These are phyloP conservation scores for Lacanobia oleracea DNA, from an alignment of 2,888 invertebrate species.

Conservation along the genomic window DNA sequence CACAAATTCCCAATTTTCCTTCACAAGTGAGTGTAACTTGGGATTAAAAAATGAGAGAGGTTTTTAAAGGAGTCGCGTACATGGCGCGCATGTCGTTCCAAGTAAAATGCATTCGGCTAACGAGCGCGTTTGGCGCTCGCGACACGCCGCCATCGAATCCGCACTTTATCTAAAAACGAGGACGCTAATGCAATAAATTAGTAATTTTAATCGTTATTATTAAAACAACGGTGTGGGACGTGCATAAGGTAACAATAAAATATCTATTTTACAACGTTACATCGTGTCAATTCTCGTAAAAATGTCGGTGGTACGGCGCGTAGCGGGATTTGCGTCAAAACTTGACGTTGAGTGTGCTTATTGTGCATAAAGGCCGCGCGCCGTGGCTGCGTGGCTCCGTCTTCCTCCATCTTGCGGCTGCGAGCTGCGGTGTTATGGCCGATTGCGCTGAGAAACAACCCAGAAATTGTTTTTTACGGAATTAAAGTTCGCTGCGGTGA, in stretches of 20 bases:
- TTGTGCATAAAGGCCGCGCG: slow-evolving; percentile 75
- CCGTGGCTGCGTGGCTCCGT: slow-evolving; percentile 22
- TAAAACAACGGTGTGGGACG: slow-evolving; percentile 85
- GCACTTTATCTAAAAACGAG: slow-evolving; percentile 82
- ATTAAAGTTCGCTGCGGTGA: slow-evolving; percentile 69
- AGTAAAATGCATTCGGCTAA: slow-evolving; percentile 70
- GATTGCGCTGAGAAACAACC: slow-evolving; percentile 77
- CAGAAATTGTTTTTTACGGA: slow-evolving; percentile 74
- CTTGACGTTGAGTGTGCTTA: slow-evolving; percentile 78
- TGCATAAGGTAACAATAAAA: slow-evolving; percentile 82
- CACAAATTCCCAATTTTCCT: slow-evolving; percentile 52
- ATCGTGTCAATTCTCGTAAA: slow-evolving; percentile 82
- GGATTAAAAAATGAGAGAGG: slow-evolving; percentile 56
- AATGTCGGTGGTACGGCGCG: slow-evolving; percentile 74
- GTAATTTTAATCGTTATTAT: slow-evolving; percentile 87
- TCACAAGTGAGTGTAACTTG: slow-evolving; percentile 55
- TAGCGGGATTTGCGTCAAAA: slow-evolving; percentile 82
- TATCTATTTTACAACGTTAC: slow-evolving; percentile 82
- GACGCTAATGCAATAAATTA: slow-evolving; percentile 83
- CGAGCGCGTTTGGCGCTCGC: slow-evolving; percentile 69
- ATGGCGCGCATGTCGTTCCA: slow-evolving; percentile 68
- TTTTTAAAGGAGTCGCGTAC: slow-evolving; percentile 38
- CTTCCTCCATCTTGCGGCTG: slow-evolving; percentile 75
- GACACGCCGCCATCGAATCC: slow-evolving; percentile 69
- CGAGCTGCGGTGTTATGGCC: slow-evolving; percentile 78